Percentiles rank a stretch among this genome's conserved stretches.
phyloP scores from a whole-genome alignment of 2,888 invertebrate species.

The Chromoteleia sp. region DNA sequence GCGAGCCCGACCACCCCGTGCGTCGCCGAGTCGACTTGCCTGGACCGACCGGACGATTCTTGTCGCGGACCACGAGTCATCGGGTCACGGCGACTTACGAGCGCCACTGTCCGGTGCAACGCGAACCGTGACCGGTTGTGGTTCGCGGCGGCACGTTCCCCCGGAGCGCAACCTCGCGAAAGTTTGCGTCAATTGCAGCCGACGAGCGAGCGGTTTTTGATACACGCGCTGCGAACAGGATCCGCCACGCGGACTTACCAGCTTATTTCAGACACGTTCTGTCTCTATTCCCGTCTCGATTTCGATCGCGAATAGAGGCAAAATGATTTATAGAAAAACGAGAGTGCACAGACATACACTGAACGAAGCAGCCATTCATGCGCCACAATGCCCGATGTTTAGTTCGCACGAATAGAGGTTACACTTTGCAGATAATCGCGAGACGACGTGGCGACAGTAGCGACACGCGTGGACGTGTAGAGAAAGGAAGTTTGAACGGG shows the following conservation, averaged over 20 bases:
- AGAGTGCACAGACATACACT: conserved; percentile 78
- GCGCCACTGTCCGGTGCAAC: neutral
- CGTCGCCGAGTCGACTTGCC: neutral
- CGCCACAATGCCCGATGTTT: conserved; percentile 55
- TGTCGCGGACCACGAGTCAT: no score
- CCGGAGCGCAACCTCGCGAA: conserved; percentile 66
- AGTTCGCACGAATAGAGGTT: conserved; percentile 4
- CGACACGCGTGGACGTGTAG: neutral
- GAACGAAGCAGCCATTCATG: conserved; percentile 79
- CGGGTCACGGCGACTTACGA: neutral
- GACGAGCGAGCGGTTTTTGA: neutral
- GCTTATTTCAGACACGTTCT: conserved; percentile 72
- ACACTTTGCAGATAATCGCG: neutral
- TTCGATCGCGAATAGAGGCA: conserved; percentile 76
- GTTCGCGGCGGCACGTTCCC: conserved; percentile 76
- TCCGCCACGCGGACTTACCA: conserved; percentile 76
- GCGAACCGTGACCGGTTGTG: conserved; percentile 76
- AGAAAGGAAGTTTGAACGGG: no score
- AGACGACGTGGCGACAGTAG: neutral
- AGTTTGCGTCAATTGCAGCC: conserved; percentile 32
- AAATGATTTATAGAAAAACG: conserved; percentile 81
- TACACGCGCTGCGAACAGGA: neutral
- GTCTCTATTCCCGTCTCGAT: conserved; percentile 72
- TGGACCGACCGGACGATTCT: no score
- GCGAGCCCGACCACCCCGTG: neutral